Percentiles rank a stretch among this genome's conserved stretches.
These are phyloP conservation scores for Drosophila mauritiana DNA, from an alignment of 1,140 invertebrate genomes.

Conservation along the genomic window DNA sequence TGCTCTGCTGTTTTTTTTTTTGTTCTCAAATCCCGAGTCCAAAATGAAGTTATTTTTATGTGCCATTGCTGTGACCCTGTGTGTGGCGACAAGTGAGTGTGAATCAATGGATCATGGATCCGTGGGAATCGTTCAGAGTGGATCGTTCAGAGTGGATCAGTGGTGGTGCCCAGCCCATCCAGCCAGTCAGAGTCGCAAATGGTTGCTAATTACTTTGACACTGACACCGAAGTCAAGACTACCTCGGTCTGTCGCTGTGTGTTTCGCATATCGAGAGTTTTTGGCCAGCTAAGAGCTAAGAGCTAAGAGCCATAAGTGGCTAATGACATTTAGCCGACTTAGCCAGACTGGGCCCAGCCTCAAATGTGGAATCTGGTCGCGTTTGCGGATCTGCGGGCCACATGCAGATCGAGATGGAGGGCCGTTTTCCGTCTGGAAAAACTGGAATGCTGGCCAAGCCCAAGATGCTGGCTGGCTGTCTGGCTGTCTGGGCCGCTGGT, in stretches of 20 bases:
- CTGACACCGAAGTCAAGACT: conserved; percentile 50
- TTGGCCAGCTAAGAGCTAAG: conserved; percentile 1
- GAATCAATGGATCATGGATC: conserved; percentile 22
- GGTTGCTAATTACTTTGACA: conserved; percentile 73
- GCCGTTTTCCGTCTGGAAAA: conserved; percentile 33
- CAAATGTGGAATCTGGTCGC: conserved; percentile 12
- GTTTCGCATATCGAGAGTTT: conserved; percentile 5
- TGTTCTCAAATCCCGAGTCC: conserved; percentile 6
- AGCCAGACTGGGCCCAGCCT: conserved; percentile 9
- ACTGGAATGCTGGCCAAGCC: conserved; percentile 32
- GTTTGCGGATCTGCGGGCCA: conserved; percentile 16
- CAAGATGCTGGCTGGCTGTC: neutral
- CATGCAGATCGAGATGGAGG: conserved; percentile 16
- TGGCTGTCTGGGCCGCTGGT: conserved; percentile 13
- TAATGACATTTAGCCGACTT: conserved; percentile 35
- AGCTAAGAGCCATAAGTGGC: neutral
- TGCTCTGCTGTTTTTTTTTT: conserved; percentile 4
- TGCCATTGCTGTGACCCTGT: conserved; percentile 74
- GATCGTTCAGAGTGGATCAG: neutral
- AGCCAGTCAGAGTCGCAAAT: conserved; percentile 34
- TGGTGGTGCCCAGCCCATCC: conserved; percentile 1
- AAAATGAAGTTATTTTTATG: conserved; percentile 82
- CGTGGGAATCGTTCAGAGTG: neutral
- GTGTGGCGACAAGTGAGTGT: conserved; percentile 82
- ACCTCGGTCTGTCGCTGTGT: neutral